Percentiles rank a stretch among this genome's conserved stretches.
These are phyloP conservation scores for Euura saliciscinereae DNA, from an alignment of 1,140 invertebrate genomes.

Conservation along the genomic window DNA sequence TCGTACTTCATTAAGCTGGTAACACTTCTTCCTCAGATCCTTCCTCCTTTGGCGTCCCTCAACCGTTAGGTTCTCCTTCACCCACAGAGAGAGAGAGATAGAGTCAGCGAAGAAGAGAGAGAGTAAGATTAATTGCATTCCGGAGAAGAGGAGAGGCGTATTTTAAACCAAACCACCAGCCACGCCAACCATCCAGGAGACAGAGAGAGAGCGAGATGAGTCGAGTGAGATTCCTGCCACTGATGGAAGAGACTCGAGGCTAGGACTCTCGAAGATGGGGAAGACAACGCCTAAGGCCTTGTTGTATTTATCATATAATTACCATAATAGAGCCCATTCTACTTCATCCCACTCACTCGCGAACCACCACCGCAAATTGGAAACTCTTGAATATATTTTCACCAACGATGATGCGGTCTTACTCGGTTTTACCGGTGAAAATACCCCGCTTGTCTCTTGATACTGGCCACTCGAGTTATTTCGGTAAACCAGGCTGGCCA, in stretches of 20 bases:
- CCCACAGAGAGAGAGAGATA: conserved; percentile 14
- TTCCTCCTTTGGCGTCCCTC: conserved; percentile 23
- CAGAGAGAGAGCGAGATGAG: conserved; percentile 27
- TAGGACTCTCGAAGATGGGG: conserved; percentile 36
- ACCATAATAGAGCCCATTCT: conserved; percentile 55
- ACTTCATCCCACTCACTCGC: conserved; percentile 19
- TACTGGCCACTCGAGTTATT: too few species aligned
- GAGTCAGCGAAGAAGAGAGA: conserved; percentile 19
- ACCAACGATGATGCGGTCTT: background rate
- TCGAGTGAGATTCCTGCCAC: conserved; percentile 48
- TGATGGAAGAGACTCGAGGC: conserved; percentile 41
- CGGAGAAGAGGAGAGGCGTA: conserved; percentile 47
- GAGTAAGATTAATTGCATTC: conserved; percentile 62
- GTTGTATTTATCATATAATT: conserved; percentile 63
- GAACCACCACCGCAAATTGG: conserved; percentile 55
- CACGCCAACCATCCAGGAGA: conserved; percentile 27
- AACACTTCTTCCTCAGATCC: conserved; percentile 52
- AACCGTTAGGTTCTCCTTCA: conserved; percentile 23
- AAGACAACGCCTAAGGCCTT: conserved; percentile 54
- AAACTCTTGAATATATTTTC: conserved; percentile 56
- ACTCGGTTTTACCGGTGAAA: background rate
- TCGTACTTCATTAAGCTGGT: conserved; percentile 60
- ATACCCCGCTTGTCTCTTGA: too few species aligned
- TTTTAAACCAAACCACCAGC: conserved; percentile 55
- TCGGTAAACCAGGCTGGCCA: background rate